These are phyloP conservation scores for Pampusana beccarii DNA, from an alignment of 2,113 vertebrate genomes.

Conservation along the genomic window DNA sequence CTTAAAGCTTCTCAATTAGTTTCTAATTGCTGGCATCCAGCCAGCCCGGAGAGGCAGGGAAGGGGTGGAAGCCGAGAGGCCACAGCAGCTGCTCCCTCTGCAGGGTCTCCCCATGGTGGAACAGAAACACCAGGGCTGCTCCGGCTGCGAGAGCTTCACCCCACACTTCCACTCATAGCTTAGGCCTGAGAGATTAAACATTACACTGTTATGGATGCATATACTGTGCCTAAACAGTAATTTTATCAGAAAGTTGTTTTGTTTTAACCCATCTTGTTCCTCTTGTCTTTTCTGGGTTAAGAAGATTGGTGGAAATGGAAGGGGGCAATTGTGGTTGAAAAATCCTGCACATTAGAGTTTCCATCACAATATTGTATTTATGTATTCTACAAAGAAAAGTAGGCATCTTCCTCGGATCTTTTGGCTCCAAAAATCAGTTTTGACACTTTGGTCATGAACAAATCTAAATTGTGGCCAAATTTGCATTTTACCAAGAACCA, in stretches of 20 bases:
- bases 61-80: background rate
- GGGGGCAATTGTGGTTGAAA: background rate
- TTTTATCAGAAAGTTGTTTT: background rate
- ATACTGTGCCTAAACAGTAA: background rate
- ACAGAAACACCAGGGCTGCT: background rate
- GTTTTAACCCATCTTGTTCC: background rate
- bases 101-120: background rate
- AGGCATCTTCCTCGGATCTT: background rate
- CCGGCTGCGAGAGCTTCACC: background rate
- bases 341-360: background rate
- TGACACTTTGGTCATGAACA: background rate
- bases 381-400: background rate
- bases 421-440: background rate
- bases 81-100: background rate
- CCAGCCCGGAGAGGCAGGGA: background rate
- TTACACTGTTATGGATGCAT: too few species aligned
- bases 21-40: constrained; percentile 33
- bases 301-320: background rate
- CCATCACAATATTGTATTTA: background rate
- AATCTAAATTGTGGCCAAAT: background rate
- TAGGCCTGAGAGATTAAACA: background rate
- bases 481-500: background rate
- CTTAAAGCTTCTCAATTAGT: constrained; percentile 42
- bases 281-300: background rate
- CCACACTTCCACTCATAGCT: fast-evolving